Conservation (phyloP, 37 sponge, comb jelly and placozoan species). For the Chondrilla cf. caribensis region DNA sequence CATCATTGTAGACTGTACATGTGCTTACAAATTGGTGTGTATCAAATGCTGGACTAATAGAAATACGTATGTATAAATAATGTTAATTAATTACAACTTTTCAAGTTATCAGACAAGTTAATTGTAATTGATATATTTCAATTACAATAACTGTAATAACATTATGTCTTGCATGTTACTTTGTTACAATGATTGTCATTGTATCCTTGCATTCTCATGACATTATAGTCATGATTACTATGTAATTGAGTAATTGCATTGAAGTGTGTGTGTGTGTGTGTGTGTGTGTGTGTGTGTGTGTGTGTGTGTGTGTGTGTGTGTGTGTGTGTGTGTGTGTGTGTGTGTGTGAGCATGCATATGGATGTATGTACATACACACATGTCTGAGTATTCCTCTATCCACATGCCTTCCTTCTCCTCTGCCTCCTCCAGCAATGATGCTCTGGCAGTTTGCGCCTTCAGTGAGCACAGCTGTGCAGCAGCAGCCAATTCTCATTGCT, state of each 20-base stretch:
- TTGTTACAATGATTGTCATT: too few species aligned
- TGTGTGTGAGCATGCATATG: conserved; percentile 21
- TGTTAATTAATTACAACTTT: too few species aligned
- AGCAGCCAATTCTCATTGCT: not conserved
- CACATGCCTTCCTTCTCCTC: not conserved
- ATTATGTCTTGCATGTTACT: too few species aligned
- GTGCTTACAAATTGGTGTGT: too few species aligned
- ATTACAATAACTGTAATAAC: too few species aligned
- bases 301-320: conserved; percentile 11
- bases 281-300: not conserved
- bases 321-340: conserved; percentile 35
- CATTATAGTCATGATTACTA: too few species aligned
- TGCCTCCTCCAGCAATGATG: not conserved
- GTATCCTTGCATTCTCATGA: too few species aligned
- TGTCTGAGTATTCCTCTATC: not conserved
- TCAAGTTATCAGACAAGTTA: too few species aligned
- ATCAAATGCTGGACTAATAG: too few species aligned
- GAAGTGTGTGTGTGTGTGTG: not conserved
- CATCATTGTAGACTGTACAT: too few species aligned
- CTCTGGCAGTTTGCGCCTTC: not conserved
- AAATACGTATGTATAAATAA: too few species aligned
- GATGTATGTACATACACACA: not conserved
- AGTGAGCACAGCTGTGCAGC: not conserved
- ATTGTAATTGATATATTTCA: too few species aligned
- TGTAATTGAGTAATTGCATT: not conserved